Evolutionary conservation across 2,113 vertebrate genomes (phyloP), one percentile per base, ranked within the genome.

Genomic region (Aegithalos caudatus): DNA sequence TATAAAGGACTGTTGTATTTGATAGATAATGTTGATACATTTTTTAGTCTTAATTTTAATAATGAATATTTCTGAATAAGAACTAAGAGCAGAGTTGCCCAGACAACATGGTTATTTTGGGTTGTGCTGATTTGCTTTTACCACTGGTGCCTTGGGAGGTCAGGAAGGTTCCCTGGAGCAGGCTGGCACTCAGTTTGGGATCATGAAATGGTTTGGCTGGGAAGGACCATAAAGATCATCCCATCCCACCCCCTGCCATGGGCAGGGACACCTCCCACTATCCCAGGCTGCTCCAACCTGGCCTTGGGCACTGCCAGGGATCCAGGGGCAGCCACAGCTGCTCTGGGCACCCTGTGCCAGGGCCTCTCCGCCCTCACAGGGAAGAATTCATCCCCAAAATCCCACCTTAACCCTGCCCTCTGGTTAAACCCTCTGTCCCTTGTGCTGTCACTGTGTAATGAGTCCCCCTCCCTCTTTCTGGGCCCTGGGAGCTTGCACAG

Each of bases 21-120:
- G 86, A 91, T 72, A 28, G 58, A 90, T 62, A 54, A 91, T 70
- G 47, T 33, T 38, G 38, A 53, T 62, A 37, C 14, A 60, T 48
- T 95, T 91, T 95, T 92, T 47, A 69, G 35, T 84, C 71, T 73
- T 92, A 29, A 77, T 73, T 90, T 95, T 84, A 94, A 94, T 92
- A 70, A 94, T 66, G 33, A 93, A 54, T 61, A 86, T 60, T 76
- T 90, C 69, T 47, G 48, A 84, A 70, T 58, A 71, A 95, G 29
- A 88, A 57, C 54, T 38, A 70, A 58, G 28, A 91, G 56, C 51
- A 88, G 81, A 94, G 45, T 10, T 88, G 29, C 66, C 64, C 54
- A 65, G n/a, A 48, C 18, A 72, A 37, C 15, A 15, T 2, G 35
- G 47, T 73, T 81, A 65, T 61, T 60, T 71, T 6, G 9, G 48